Conservation (phyloP, 1,140 invertebrate species). For the Laodelphax striatellus region DNA sequence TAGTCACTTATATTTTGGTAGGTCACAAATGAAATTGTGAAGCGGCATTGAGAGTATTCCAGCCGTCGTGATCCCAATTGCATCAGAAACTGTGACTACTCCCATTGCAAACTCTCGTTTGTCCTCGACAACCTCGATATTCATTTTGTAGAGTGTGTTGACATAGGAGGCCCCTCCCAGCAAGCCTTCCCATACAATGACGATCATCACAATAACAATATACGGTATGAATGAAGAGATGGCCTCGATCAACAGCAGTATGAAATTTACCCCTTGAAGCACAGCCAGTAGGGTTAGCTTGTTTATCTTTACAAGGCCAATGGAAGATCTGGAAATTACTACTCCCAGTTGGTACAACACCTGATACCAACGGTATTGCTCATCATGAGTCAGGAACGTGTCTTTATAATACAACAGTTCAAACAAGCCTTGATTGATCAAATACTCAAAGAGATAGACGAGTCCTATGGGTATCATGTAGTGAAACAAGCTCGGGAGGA, state of each 20-base stretch:
- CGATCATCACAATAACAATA: conserved; percentile 58
- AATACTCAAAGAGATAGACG: conserved; percentile 82
- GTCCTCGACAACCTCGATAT: conserved; percentile 49
- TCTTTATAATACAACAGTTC: conserved; percentile 62
- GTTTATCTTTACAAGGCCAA: conserved; percentile 56
- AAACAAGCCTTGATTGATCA: conserved; percentile 81
- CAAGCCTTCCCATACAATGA: conserved; percentile 73
- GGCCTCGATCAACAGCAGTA: conserved; percentile 52
- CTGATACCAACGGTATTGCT: conserved; percentile 78
- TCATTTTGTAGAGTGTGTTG: conserved; percentile 72
- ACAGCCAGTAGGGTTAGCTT: conserved; percentile 64
- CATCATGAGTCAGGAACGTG: conserved; percentile 45
- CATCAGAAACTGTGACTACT: conserved; percentile 58
- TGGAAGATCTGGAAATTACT: conserved; percentile 74
- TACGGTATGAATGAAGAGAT: conserved; percentile 57
- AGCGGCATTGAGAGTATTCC: conserved; percentile 59
- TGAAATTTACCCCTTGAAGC: conserved; percentile 57
- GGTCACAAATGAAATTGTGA: conserved; percentile 57
- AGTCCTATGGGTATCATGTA: conserved; percentile 69
- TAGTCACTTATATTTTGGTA: conserved; percentile 28
- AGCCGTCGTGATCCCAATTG: conserved; percentile 60
- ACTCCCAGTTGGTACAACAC: conserved; percentile 82
- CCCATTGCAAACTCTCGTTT: conserved; percentile 51
- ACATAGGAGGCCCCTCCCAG: conserved; percentile 75
- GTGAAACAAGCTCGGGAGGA: conserved; percentile 50